Conservation (phyloP, 1,140 invertebrate genomes). For the Brachionus rubens region DNA sequence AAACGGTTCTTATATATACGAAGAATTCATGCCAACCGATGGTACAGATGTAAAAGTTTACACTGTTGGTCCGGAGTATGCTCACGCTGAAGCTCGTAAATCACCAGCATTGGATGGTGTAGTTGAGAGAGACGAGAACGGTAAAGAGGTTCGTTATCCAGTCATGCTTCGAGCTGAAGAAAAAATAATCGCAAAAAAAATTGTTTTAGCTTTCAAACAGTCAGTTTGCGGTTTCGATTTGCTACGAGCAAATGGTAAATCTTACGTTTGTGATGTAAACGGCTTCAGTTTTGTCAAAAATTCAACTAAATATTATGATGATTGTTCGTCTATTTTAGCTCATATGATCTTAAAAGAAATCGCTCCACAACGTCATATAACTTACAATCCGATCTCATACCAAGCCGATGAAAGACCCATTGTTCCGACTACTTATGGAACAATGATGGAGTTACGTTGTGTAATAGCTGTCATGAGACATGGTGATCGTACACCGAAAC, state of each 20-base stretch:
- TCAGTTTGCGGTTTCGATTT: conserved; percentile 99
- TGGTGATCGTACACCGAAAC: conserved; percentile 96
- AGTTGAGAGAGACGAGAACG: conserved; percentile 94
- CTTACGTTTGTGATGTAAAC: conserved; percentile 98
- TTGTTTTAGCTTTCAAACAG: conserved; percentile 96
- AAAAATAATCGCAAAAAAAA: conserved; percentile 97
- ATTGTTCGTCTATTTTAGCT: conserved; percentile 84
- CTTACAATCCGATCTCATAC: conserved; percentile 85
- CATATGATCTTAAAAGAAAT: conserved; percentile 88
- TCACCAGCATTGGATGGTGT: conserved; percentile 91
- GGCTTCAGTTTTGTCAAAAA: conserved; percentile 99
- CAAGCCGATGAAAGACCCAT: conserved; percentile 96
- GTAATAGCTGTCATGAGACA: conserved; percentile 97
- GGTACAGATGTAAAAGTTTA: conserved; percentile 88
- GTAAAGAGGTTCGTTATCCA: conserved; percentile 96
- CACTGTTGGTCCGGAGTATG: conserved; percentile 94
- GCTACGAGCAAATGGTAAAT: conserved; percentile 91
- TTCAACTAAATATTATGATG: conserved; percentile 99
- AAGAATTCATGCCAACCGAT: conserved; percentile 99
- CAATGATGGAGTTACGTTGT: conserved; percentile 98
- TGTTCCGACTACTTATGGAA: conserved; percentile 96
- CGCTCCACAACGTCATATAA: conserved; percentile 89
- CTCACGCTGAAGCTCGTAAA: conserved; percentile 96
- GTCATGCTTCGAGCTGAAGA: conserved; percentile 94
- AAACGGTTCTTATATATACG: conserved; percentile 97